These are phyloP conservation scores for Lichenostomus cassidix DNA, from an alignment of 2,113 vertebrate genomes.

Conservation along the genomic window DNA sequence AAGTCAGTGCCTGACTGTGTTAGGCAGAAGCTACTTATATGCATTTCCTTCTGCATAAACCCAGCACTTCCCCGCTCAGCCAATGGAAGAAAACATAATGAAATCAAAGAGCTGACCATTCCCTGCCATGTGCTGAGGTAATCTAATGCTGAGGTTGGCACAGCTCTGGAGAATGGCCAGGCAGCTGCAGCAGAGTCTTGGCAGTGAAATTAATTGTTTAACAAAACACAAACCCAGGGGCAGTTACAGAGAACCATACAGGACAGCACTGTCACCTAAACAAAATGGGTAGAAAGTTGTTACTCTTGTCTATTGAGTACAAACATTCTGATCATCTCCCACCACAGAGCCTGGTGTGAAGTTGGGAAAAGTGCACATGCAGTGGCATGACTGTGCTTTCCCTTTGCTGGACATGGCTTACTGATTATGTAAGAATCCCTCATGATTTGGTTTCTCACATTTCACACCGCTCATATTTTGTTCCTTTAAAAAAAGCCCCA, in stretches of 20 bases:
- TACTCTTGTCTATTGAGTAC: background rate
- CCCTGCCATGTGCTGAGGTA: background rate
- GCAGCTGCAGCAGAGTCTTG: background rate
- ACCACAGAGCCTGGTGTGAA: background rate
- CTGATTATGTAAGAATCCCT: background rate
- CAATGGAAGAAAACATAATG: background rate
- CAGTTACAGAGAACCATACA: background rate
- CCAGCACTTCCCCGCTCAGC: background rate
- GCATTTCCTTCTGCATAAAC: background rate
- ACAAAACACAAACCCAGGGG: background rate
- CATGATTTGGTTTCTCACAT: background rate
- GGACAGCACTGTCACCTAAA: background rate
- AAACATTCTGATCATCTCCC: background rate
- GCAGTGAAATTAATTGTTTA: background rate
- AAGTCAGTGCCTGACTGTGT: background rate
- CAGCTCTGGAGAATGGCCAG: background rate
- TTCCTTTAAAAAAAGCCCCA: rapidly evolving
- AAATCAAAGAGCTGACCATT: background rate
- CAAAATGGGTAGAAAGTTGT: background rate
- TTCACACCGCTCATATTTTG: background rate
- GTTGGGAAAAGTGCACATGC: background rate
- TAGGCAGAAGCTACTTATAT: background rate
- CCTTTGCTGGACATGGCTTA: background rate
- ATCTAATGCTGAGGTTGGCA: background rate
- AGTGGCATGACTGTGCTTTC: background rate